Evolutionary conservation across 2,888 invertebrate species (phyloP), one percentile per base, ranked within the genome.

Genomic region (Chloroclystis v-ata): DNA sequence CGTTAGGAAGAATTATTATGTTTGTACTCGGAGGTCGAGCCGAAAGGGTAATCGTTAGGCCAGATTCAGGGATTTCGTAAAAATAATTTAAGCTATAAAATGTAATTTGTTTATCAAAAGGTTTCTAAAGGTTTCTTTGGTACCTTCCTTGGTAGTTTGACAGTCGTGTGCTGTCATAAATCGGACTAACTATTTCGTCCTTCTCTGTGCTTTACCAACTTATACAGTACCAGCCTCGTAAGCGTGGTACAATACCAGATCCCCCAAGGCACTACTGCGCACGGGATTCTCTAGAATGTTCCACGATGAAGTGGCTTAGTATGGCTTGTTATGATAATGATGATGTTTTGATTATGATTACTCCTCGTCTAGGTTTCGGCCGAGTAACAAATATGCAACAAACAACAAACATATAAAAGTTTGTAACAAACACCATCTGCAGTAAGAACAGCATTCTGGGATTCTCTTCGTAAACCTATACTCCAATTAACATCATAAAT

Each of bases 401-500:
- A n/a, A n/a, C n/a, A 20, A 20, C 3, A 40, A 42, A 44, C 35
- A 45, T 38, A 49, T 25, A 43, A 48, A 53, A 37, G 11, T 28
- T 30, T 11, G 10, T 30, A 54, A 61, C 59, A 62, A 58, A 53
- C 43, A 32, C 45, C 61, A 65, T 63, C 77, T 78, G 82, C 82
- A 80, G 63, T 62, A 43, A 67, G 76, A 76, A 76, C 78, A 72
- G 76, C 71, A 77, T 70, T 56, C 67, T 69, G 82, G 83, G 82
- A 82, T 75, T 82, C 75, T 72, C 66, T 72, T 67, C n/a, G n/a
- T n/a, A 52, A 54, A 61, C 63, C 52, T 60, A 64, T 50, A 45
- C 67, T 67, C 68, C 73, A 75, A 80, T 82, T 75, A 79, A 75
- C 75, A 72, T 63, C 68, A 67, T 79, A 81, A 78, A 83, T 73